These are phyloP conservation scores for Heliornis fulica DNA, from an alignment of 2,113 vertebrate genomes.

Conservation along the genomic window DNA sequence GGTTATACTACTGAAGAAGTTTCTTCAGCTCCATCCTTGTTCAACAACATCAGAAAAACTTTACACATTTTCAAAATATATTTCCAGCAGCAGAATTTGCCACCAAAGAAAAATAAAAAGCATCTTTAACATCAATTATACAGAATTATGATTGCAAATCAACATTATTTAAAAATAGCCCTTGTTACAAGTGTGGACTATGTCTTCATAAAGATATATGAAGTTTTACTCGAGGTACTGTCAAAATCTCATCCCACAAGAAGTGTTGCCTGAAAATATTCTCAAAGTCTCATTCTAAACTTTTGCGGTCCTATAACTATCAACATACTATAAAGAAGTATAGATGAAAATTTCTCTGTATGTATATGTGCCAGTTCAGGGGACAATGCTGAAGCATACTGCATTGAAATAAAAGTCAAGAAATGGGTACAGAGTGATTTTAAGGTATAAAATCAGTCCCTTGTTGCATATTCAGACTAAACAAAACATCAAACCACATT, in stretches of 20 bases:
- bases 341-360: neutral
- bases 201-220: neutral
- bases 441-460: neutral
- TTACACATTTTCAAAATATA: neutral
- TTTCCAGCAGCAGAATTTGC: neutral
- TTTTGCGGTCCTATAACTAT: neutral
- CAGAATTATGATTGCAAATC: neutral
- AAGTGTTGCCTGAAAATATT: neutral
- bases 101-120: neutral
- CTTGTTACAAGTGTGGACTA: neutral
- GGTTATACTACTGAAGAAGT: neutral
- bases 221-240: neutral
- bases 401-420: neutral
- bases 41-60: neutral
- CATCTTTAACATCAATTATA: neutral
- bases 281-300: neutral
- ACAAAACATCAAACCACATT: neutral
- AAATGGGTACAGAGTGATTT: neutral
- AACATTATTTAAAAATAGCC: neutral
- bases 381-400: neutral
- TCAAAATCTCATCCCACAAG: neutral
- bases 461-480: neutral
- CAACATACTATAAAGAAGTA: neutral
- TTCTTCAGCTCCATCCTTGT: neutral
- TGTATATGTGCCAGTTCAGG: neutral